A percentile compares a stretch with the other conserved stretches of the same genome.
Conservation (phyloP, 2,797 vertebrate genomes). For the Arctocebus calabarensis region DNA sequence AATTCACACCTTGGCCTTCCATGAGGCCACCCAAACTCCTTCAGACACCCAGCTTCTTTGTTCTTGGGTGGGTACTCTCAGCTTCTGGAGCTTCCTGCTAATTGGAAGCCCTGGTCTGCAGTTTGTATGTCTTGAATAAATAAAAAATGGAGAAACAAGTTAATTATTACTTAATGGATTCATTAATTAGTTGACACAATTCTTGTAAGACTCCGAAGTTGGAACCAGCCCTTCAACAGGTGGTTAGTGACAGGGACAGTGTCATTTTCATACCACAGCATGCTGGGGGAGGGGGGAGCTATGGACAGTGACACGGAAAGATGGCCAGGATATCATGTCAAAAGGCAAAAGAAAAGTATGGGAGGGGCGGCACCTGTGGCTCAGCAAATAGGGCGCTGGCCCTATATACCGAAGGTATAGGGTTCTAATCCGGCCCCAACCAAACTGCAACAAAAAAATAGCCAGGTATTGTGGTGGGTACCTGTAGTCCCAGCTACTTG, state of each 20-base stretch:
- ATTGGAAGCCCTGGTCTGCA: not conserved
- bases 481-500: too few relatives aligned
- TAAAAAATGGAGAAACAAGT: slow-evolving; percentile 66
- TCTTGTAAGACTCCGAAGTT: slow-evolving; percentile 17
- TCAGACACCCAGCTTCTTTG: not conserved
- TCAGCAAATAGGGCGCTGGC: too few relatives aligned
- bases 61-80: not conserved
- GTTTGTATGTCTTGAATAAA: slow-evolving; percentile 67
- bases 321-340: rapidly evolving
- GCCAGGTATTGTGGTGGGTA: too few relatives aligned
- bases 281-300: not conserved
- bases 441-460: too few relatives aligned
- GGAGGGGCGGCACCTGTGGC: too few relatives aligned
- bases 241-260: not conserved
- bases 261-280: not conserved
- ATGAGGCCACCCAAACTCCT: not conserved
- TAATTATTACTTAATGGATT: slow-evolving; percentile 75
- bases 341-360: not conserved
- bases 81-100: slow-evolving; percentile 30
- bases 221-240: not conserved
- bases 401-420: too few relatives aligned
- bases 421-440: too few relatives aligned
- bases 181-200: slow-evolving; percentile 58
- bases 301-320: not conserved
- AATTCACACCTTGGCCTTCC: not conserved